Evolutionary conservation across 2,888 invertebrate species (phyloP).

Genomic region (Eristalis arbustorum): DNA sequence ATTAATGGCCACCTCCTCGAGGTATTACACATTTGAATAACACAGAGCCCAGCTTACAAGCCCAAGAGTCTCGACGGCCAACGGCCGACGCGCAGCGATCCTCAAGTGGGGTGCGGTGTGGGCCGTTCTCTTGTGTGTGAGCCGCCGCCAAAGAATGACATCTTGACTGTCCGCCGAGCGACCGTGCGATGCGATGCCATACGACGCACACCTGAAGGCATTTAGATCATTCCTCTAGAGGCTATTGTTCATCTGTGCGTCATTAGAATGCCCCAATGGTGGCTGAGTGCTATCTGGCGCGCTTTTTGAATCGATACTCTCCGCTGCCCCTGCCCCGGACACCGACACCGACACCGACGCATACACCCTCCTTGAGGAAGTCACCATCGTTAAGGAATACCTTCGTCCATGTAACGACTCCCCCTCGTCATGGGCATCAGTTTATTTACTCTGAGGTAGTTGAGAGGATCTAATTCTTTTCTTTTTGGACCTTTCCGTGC

Average conservation of each 20-base stretch:
- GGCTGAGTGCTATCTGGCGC: constrained; percentile 31
- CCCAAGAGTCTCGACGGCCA: neutral
- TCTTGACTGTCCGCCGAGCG: constrained; percentile 64
- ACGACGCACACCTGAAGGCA: constrained; percentile 46
- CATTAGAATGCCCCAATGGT: constrained; percentile 53
- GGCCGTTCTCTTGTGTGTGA: neutral
- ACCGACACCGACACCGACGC: constrained; percentile 9
- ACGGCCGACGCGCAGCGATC: too few species aligned
- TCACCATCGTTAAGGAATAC: constrained; percentile 57
- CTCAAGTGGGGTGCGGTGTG: neutral
- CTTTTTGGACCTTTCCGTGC: neutral
- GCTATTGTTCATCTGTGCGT: constrained; percentile 56
- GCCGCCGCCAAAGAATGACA: constrained; percentile 52
- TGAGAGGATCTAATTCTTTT: constrained; percentile 58
- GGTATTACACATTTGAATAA: constrained; percentile 54
- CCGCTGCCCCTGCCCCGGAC: too few species aligned
- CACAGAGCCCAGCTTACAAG: constrained; percentile 18
- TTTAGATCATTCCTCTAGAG: constrained; percentile 52
- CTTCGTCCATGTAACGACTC: neutral
- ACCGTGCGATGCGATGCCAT: neutral
- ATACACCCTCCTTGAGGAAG: constrained; percentile 69
- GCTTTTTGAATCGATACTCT: constrained; percentile 19
- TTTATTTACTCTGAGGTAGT: constrained; percentile 63
- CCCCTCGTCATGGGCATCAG: neutral
- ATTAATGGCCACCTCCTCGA: constrained; percentile 54